These are phyloP conservation scores for Hypsibius dujardini DNA, from an alignment of 1,140 invertebrate genomes.

Conservation along the genomic window DNA sequence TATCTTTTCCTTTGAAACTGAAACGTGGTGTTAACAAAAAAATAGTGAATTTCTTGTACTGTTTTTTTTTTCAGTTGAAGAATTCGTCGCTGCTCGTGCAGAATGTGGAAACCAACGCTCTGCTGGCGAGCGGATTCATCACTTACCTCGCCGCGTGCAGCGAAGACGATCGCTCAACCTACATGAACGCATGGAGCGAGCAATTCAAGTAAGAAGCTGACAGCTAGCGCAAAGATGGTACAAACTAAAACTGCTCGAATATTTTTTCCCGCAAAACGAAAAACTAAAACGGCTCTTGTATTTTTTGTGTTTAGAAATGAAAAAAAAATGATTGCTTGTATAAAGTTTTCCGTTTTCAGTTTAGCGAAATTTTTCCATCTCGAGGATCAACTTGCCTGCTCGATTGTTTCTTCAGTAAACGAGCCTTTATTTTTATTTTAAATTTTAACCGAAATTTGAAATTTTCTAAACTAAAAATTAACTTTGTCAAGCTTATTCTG, in stretches of 20 bases:
- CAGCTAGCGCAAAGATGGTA: not conserved
- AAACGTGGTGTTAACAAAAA: no score
- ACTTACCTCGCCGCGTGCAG: conserved; percentile 50
- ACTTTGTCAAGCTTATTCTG: not conserved
- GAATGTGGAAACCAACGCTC: conserved; percentile 44
- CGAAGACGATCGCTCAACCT: conserved; percentile 45
- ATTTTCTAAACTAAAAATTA: not conserved
- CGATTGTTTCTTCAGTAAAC: not conserved
- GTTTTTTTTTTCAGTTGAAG: conserved; percentile 20
- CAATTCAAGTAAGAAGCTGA: conserved; percentile 8
- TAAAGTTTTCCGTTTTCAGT: not conserved
- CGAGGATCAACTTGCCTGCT: not conserved
- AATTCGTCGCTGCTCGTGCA: conserved; percentile 22
- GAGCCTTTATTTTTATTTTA: not conserved
- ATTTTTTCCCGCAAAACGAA: no score
- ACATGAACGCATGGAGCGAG: conserved; percentile 42
- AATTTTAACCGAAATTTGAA: not conserved
- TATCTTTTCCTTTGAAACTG: conserved; percentile 22
- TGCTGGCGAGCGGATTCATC: conserved; percentile 56
- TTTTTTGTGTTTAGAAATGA: conserved; percentile 15
- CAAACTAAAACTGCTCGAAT: not conserved
- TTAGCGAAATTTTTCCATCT: not conserved
- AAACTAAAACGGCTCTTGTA: not conserved
- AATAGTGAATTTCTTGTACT: no score
- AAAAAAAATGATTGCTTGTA: conserved; percentile 10